Conservation (phyloP, 1,140 invertebrate species). For the Brachystomella parvula region DNA sequence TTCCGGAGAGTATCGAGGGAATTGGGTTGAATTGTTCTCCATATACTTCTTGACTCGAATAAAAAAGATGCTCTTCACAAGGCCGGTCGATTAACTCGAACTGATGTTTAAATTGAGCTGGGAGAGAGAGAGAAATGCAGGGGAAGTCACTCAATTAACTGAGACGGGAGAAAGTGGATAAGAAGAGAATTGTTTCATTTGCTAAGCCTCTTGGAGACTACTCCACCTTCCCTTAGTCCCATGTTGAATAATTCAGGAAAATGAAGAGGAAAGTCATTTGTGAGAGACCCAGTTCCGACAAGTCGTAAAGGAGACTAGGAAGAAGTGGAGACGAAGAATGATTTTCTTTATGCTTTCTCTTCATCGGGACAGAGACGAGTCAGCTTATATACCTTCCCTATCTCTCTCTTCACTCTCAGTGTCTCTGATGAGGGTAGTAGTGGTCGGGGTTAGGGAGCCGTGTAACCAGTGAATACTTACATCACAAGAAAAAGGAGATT, state of each 20-base stretch:
- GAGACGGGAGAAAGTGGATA: no score
- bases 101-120: no score
- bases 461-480: neutral
- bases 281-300: neutral
- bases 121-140: no score
- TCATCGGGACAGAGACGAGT: neutral
- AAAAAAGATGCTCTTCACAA: neutral
- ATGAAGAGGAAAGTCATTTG: neutral
- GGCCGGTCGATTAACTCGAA: neutral
- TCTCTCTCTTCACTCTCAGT: neutral
- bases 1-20: neutral
- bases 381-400: no score
- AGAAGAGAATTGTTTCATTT: neutral
- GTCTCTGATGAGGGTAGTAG: neutral
- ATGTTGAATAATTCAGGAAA: neutral
- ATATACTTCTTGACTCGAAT: neutral
- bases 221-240: neutral
- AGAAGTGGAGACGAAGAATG: neutral
- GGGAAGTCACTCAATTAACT: no score
- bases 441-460: neutral
- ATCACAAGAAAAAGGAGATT: neutral
- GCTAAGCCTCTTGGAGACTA: neutral
- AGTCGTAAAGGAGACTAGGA: neutral
- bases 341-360: neutral
- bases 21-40: neutral